Evolutionary conservation across 2,113 vertebrate genomes (phyloP), one percentile per base, ranked within the genome.

Genomic region (Caranx melampygus): DNA sequence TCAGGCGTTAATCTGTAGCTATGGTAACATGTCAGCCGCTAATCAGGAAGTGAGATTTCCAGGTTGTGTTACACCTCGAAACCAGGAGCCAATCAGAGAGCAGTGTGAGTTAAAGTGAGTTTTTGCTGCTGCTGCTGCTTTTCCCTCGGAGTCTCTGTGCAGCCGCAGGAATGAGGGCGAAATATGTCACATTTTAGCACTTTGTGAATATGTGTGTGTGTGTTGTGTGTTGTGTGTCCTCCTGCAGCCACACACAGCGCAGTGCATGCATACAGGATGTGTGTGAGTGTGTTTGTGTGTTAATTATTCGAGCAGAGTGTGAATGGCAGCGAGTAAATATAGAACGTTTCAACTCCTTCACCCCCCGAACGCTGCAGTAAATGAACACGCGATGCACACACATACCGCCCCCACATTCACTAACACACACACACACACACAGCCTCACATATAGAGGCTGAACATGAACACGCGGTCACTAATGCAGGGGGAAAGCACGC

Each of bases 251-350:
- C 55, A 76, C 21, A 47, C 68, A 44, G 58, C 1, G 5, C 15
- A 4, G 33, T 51, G 62, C 68, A 65, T 62, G 62, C 59, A 64
- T 52, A 61, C 58, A 69, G 61, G 14, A 26, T 61, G 40, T 15
- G 14, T 83, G 76, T 75, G 72, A 31, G 79, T 87, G 83, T 84
- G 88, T 88, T 49, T 87, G 54, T 83, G 85, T 78, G 90, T 88
- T 87, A 92, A 92, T 89, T 89, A 87, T 82, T 81, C 87, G 33
- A 75, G 5, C 87, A 57, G n/a, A 76, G 75, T 85, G 84, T 89
- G 84, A 89, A 89, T 87, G 81, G 80, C 82, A 84, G 81, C 20
- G 67, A 85, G 81, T 91, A 92, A 91, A 89, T 92, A 91, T 89
- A 92, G 92, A 89, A 85, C 61, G 31, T 84, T 86, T 89, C 85